Evolutionary conservation across 2,797 vertebrate genomes (phyloP), one percentile per base, ranked within the genome.

Genomic region (Oreonectes daqikongensis): DNA sequence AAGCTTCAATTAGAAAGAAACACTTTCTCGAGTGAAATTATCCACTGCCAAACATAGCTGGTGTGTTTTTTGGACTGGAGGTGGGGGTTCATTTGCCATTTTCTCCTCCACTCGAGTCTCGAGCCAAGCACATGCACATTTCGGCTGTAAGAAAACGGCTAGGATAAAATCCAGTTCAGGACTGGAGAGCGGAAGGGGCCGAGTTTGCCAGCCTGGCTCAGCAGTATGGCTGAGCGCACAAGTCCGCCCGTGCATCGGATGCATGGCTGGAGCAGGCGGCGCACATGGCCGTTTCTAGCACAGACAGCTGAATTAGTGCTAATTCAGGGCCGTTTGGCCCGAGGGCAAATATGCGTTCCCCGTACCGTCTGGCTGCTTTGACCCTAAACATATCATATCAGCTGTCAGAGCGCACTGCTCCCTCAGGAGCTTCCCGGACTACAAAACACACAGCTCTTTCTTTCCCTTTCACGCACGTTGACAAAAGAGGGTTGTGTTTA

Each of bases 261-360:
- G 11, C 15, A 9, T 42, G 44, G 48, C 44, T 28, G 12, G 63
- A 44, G 24, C 38, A 67, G 15, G 52, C 44, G 22, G 52, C 14
- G 30, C 26, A 55, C 22, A 52, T 44, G 48, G 64, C 24, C 46
- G 35, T 35, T 30, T 42, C 6, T 77, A 44, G 72, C 60, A 35
- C 40, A 72, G 71, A 72, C 71, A 55, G 80, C 67, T 71, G 64
- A 78, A 78, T 81, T 38, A 72, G 63, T 18, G 70, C 80, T 68
- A 72, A 82, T 69, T 78, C 59, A 66, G 79, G 32, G 69, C 26
- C 38, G 18, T 75, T 76, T 73, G 35, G 78, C 78, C 66, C 28
- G 5, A 40, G 75, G 72, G 30, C 57, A 61, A 18, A 40, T 69
- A 28, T 20, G 15, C 24, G 46, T 24, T 69, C 55, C 48, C 55